phyloP scores from a whole-genome alignment of 2,797 vertebrate genomes.

The Amazona ochrocephala region DNA sequence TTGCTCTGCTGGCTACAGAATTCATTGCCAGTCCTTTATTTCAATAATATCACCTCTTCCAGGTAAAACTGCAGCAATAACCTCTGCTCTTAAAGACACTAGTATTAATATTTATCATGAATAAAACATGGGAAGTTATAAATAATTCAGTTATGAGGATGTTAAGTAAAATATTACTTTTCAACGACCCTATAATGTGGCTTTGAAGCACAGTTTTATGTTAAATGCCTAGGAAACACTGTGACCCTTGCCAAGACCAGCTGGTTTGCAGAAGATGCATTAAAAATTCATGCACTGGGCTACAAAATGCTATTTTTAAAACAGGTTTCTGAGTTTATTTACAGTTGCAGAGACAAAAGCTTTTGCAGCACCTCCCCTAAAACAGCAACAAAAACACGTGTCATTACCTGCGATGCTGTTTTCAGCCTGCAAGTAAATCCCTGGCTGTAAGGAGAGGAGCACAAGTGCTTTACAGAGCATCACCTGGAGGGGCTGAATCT shows the following conservation, averaged over 20 bases:
- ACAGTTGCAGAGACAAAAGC: conserved; percentile 47
- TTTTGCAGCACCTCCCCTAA: background rate
- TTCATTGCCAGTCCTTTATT: background rate
- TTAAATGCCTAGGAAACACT: conserved; percentile 59
- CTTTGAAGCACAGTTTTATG: conserved; percentile 79
- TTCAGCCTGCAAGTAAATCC: conserved; percentile 16
- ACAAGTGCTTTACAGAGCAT: background rate
- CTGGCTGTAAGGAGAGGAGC: background rate
- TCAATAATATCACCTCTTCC: conserved; percentile 68
- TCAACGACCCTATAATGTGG: conserved; percentile 81
- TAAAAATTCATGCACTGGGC: conserved; percentile 66
- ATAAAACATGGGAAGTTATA: conserved; percentile 82
- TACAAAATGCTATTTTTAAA: conserved; percentile 58
- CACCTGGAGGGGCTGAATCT: background rate
- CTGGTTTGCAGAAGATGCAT: conserved; percentile 62
- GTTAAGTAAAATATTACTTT: conserved; percentile 81
- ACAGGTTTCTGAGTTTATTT: conserved; percentile 45
- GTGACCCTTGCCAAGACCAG: conserved; percentile 66
- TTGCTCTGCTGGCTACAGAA: background rate
- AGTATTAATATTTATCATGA: conserved; percentile 76
- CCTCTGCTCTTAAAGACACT: conserved; percentile 68
- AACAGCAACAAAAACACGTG: background rate
- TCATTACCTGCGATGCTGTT: background rate
- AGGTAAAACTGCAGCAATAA: conserved; percentile 71
- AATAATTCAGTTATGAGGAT: conserved; percentile 85